Base-by-base conservation (phyloP, 2,797 vertebrate species). In the Danio kyathit region DNA sequence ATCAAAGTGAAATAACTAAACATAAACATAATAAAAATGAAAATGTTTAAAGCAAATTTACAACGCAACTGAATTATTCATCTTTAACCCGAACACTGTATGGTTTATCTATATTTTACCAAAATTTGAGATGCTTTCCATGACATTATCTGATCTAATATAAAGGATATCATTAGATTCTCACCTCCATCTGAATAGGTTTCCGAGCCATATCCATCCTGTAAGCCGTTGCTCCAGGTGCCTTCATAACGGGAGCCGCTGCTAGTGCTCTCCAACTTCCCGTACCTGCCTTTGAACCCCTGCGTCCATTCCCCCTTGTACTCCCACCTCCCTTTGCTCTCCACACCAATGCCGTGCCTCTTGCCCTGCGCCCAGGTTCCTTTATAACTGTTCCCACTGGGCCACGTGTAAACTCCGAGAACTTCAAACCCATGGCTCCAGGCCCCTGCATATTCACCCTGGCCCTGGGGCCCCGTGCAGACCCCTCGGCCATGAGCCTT, bases 301-400 rank as follows among this genome's bases (percentile, higher is more conserved):
- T 99, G 97, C 59, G 96, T 97, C 97, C 97, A 99, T 92, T 99
- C 97, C 82, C 97, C 97, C 90, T 96, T 94, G 94, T 99, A 99
- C 89, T 96, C 96, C 97, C 97, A 99, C 91, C 97, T 97, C 89
- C 96, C 97, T 87, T 98, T 99, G 95, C 94, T 96, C 93, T 99
- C 97, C 96, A 97, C 93, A 51, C 97, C 97, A 86, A 99, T 94
- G 89, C 97, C 97, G 59, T 99, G 97, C 88, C 97, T 94, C 93
- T 99, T 99, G 86, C 97, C 97, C 90, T 99, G 97, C 16, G 97
- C 97, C 97, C 97, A 99, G 90, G 96, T 98, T 90, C 97, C 97
- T 91, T 96, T 96, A 92, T 96, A 99, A 92, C 95, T 97, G 95
- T 98, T 98, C 91, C 97, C 97, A 41, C 96, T 97, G 88, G 97